phyloP scores from a whole-genome alignment of 2,888 invertebrate species.

The Panorpa germanica region DNA sequence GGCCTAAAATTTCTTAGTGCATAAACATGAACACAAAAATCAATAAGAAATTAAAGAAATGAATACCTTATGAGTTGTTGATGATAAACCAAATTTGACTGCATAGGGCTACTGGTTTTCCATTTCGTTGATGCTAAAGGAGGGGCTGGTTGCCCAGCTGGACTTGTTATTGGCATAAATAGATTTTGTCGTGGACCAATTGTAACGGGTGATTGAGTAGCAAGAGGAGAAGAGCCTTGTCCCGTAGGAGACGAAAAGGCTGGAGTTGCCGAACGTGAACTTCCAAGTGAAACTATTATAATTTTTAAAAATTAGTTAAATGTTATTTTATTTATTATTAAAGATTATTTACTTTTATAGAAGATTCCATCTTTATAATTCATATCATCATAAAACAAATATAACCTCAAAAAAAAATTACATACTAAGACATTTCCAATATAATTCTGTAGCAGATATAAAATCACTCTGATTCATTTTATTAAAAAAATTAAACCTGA shows the following conservation, averaged over 20 bases:
- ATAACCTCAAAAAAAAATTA: slow-evolving; percentile 1
- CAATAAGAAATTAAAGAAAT: not conserved
- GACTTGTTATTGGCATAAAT: slow-evolving; percentile 77
- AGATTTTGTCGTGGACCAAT: slow-evolving; percentile 66
- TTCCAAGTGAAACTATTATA: slow-evolving; percentile 76
- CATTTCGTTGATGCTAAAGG: slow-evolving; percentile 18
- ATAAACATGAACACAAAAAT: slow-evolving; percentile 14
- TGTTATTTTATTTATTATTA: slow-evolving; percentile 7
- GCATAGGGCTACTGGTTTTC: slow-evolving; percentile 21
- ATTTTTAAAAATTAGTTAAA: slow-evolving; percentile 8
- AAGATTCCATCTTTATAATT: slow-evolving; percentile 3
- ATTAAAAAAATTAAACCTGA: slow-evolving; percentile 13
- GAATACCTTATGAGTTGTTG: slow-evolving; percentile 14
- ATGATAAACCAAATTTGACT: slow-evolving; percentile 20
- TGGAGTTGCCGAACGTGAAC: slow-evolving; percentile 83
- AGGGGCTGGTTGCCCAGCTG: slow-evolving; percentile 29
- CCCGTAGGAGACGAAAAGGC: slow-evolving; percentile 66
- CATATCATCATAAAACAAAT: slow-evolving; percentile 2
- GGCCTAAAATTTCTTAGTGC: slow-evolving; percentile 35
- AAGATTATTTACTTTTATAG: not conserved
- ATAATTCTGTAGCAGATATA: slow-evolving; percentile 21
- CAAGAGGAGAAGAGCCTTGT: slow-evolving; percentile 45
- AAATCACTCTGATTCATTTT: slow-evolving; percentile 20
- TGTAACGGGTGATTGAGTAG: slow-evolving; percentile 46
- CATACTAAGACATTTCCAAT: slow-evolving; percentile 24